Evolutionary conservation across 1,140 invertebrate species (phyloP).

Genomic region (honey bee (Apis mellifera)): Amel_HAv3.1 CM009940.2:6534001-6534500

Average conservation of each 20-base stretch:
- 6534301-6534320: slow-evolving; percentile 8
- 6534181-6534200: slow-evolving; percentile 53
- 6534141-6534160: slow-evolving; percentile 15
- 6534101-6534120: slow-evolving; percentile 5
- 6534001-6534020: slow-evolving; percentile 34
- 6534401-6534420: slow-evolving; percentile 34
- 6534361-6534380: slow-evolving; percentile 46
- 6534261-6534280: slow-evolving; percentile 36
- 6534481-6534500: no score
- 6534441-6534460: slow-evolving; percentile 23
- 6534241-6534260: slow-evolving; percentile 65
- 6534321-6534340: slow-evolving; percentile 57
- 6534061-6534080: no score
- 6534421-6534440: background rate
- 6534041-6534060: background rate
- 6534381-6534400: slow-evolving; percentile 46
- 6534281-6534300: slow-evolving; percentile 42
- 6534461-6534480: background rate
- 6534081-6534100: background rate
- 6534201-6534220: slow-evolving; percentile 58
- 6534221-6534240: slow-evolving; percentile 59
- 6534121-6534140: background rate
- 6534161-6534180: slow-evolving; percentile 57
- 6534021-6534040: slow-evolving; percentile 12
- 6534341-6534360: slow-evolving; percentile 44